phyloP scores from a whole-genome alignment of 1,140 invertebrate genomes.

The Anastatus disparis region DNA sequence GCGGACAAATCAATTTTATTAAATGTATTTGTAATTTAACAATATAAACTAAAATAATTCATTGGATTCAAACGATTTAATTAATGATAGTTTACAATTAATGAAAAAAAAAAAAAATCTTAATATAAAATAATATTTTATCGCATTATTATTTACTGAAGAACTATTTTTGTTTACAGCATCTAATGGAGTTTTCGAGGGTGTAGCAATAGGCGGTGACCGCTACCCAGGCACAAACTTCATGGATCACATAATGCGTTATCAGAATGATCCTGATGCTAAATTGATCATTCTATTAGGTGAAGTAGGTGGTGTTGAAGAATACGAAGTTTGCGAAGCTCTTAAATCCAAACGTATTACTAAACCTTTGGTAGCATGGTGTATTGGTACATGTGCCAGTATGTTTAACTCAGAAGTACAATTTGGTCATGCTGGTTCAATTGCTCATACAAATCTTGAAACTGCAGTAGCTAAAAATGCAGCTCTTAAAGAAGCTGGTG shows the following conservation, averaged over 20 bases:
- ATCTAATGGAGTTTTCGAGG: slow-evolving; percentile 97
- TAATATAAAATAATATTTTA: no score
- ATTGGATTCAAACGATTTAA: no score
- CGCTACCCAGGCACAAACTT: slow-evolving; percentile 98
- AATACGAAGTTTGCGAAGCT: slow-evolving; percentile 95
- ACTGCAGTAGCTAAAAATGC: slow-evolving; percentile 94
- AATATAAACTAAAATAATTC: no score
- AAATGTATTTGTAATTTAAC: no score
- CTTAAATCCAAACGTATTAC: slow-evolving; percentile 84
- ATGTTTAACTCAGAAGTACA: slow-evolving; percentile 99
- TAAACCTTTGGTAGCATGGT: slow-evolving; percentile 98
- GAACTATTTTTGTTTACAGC: no score
- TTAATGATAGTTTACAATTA: no score
- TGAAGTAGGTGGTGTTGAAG: slow-evolving; percentile 99
- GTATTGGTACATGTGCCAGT: slow-evolving; percentile 91
- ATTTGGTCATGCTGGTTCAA: slow-evolving; percentile 98
- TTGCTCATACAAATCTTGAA: slow-evolving; percentile 94
- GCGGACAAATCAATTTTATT: no score
- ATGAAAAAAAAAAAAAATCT: no score
- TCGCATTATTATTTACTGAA: no score
- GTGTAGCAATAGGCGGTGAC: slow-evolving; percentile 99
- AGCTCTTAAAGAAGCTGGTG: slow-evolving; percentile 84
- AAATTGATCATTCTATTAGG: slow-evolving; percentile 97
- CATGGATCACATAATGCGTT: slow-evolving; percentile 96
- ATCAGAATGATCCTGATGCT: slow-evolving; percentile 79